A percentile compares a stretch with the other conserved stretches of the same genome.
Evolutionary conservation across 2,888 invertebrate genomes (phyloP).

Genomic region (Strigamia maritima): DNA sequence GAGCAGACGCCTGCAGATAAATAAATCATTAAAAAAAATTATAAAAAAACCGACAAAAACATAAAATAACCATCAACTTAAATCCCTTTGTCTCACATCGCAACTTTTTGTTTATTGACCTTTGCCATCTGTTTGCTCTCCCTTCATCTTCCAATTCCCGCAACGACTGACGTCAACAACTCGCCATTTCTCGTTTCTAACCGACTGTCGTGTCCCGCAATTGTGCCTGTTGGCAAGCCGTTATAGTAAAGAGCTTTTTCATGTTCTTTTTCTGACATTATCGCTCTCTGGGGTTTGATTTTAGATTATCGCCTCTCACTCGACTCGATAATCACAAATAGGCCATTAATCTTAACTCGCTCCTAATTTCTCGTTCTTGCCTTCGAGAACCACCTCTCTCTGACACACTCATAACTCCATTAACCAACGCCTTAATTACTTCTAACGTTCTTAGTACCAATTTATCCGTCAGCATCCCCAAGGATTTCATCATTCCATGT

Average conservation of each 20-base stretch:
- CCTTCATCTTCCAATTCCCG: background rate
- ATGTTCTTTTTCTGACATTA: background rate
- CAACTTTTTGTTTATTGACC: background rate
- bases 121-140: background rate
- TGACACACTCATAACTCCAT: background rate
- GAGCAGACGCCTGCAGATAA: background rate
- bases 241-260: constrained; percentile 11
- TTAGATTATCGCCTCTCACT: background rate
- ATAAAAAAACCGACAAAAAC: background rate
- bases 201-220: background rate
- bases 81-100: background rate
- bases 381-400: background rate
- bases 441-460: background rate
- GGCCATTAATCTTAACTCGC: background rate
- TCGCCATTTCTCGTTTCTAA: background rate
- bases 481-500: background rate
- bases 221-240: background rate
- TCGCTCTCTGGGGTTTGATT: constrained; percentile 19
- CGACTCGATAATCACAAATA: background rate
- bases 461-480: background rate
- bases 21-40: constrained; percentile 6
- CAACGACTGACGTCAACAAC: background rate
- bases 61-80: background rate
- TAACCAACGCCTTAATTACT: constrained; percentile 6
- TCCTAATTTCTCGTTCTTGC: background rate